phyloP scores from a whole-genome alignment of 1,140 invertebrate species.

The Eriosoma lanigerum region DNA sequence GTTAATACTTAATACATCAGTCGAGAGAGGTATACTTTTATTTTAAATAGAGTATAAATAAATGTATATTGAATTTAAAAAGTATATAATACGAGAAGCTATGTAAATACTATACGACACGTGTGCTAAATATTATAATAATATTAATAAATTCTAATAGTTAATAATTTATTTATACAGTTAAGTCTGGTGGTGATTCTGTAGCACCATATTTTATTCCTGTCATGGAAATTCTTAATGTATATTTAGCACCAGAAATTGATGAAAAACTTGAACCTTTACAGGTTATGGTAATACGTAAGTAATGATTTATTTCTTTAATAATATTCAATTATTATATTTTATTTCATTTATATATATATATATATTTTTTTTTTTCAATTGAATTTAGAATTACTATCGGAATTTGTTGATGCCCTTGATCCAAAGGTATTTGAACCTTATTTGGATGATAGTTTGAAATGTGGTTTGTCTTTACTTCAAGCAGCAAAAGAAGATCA shows the following conservation, averaged over 20 bases:
- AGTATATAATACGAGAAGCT: no score
- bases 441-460: conserved; percentile 42
- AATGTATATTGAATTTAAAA: no score
- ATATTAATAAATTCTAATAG: background rate
- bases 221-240: conserved; percentile 21
- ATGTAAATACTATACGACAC: no score
- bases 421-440: conserved; percentile 43
- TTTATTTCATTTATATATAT: background rate
- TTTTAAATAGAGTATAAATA: no score
- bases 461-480: conserved; percentile 35
- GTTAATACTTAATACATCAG: no score
- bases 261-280: conserved; percentile 25
- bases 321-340: background rate
- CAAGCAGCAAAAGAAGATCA: conserved; percentile 43
- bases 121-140: no score
- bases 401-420: conserved; percentile 44
- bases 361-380: background rate
- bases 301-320: background rate
- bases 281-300: conserved; percentile 41
- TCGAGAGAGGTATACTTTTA: no score
- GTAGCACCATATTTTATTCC: conserved; percentile 35
- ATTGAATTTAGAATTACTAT: conserved; percentile 26
- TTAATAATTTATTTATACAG: background rate
- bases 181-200: conserved; percentile 40
- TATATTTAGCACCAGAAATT: conserved; percentile 35